A percentile compares a stretch with the other conserved stretches of the same genome.
Conservation (phyloP, 92 coral and sea anemone species). For the Porites cylindrica region DNA sequence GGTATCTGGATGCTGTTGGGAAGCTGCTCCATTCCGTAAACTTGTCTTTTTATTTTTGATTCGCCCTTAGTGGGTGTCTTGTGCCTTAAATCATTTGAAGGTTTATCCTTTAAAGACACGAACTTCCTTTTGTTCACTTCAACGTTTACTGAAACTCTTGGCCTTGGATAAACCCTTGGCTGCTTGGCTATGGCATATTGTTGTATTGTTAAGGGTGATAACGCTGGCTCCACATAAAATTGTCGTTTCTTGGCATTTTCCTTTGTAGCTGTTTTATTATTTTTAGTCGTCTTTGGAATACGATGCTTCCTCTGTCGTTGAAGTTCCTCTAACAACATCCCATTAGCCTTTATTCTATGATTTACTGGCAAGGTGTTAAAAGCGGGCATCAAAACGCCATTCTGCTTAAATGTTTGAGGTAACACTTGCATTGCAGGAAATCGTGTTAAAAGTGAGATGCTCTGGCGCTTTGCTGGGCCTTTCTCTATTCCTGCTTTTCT, state of each 20-base stretch:
- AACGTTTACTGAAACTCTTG: conserved; percentile 69
- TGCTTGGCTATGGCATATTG: conserved; percentile 22
- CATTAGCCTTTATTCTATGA: conserved; percentile 65
- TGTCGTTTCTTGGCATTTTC: conserved; percentile 50
- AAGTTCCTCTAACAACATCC: conserved; percentile 73
- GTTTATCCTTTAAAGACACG: conserved; percentile 6
- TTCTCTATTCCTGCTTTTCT: conserved; percentile 22
- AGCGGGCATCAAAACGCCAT: conserved; percentile 77
- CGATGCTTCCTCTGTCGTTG: conserved; percentile 65
- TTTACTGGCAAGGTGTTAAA: conserved; percentile 69
- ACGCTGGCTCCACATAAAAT: conserved; percentile 27
- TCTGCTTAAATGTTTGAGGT: conserved; percentile 82
- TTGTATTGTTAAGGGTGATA: conserved; percentile 40
- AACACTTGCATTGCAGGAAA: conserved; percentile 92
- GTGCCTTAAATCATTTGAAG: background rate
- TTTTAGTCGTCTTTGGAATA: conserved; percentile 47
- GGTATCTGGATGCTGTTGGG: conserved; percentile 46
- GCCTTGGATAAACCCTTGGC: conserved; percentile 24
- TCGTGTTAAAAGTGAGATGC: conserved; percentile 76
- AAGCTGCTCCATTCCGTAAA: conserved; percentile 66
- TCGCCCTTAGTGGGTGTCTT: background rate
- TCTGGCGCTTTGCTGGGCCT: conserved; percentile 56
- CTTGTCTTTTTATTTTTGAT: conserved; percentile 54
- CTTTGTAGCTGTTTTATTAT: conserved; percentile 12
- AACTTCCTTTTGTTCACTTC: conserved; percentile 58